Evolutionary conservation across 2,797 vertebrate genomes (phyloP).

Genomic region (Chromobotia macracanthus): DNA sequence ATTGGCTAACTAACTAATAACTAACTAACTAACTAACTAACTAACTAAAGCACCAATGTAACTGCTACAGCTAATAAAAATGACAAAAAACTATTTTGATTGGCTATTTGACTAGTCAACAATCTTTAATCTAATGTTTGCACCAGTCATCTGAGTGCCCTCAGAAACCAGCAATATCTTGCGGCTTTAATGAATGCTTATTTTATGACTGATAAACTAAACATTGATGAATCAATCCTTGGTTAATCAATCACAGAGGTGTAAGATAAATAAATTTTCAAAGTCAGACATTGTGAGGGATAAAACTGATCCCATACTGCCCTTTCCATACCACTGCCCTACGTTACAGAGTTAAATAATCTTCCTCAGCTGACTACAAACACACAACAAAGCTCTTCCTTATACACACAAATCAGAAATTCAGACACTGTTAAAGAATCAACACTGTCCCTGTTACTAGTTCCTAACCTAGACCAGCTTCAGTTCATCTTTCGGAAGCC

Average conservation of each 20-base stretch:
- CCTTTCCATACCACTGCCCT: conserved; percentile 45
- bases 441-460: background rate
- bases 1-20: no score
- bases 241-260: conserved; percentile 1
- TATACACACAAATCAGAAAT: background rate
- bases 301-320: conserved; percentile 10
- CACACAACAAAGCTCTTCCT: conserved; percentile 11
- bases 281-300: background rate
- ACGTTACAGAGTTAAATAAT: conserved; percentile 15
- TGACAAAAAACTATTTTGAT: no score
- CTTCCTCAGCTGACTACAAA: conserved; percentile 23
- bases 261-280: background rate
- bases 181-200: background rate
- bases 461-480: background rate
- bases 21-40: no score
- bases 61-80: background rate
- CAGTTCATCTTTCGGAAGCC: background rate
- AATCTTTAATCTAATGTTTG: background rate
- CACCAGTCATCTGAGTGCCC: background rate
- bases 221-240: conserved; percentile 8
- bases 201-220: background rate
- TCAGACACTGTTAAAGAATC: background rate
- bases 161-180: background rate
- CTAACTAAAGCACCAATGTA: background rate
- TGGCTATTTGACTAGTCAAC: no score